Conservation (phyloP, 2,797 vertebrate genomes). For the Agapornis canus region DNA sequence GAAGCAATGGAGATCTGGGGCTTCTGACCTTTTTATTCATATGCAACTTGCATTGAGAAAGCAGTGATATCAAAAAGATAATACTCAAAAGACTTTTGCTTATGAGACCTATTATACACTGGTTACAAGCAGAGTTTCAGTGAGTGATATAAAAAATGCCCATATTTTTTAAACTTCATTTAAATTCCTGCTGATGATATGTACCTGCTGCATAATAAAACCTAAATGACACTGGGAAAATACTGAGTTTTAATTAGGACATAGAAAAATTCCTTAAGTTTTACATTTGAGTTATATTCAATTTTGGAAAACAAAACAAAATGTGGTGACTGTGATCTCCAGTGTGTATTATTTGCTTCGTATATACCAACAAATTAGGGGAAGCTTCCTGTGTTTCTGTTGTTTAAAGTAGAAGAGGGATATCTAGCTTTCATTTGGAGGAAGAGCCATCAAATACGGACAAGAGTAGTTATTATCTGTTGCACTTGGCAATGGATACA, state of each 20-base stretch:
- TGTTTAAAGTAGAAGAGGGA: not conserved
- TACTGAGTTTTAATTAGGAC: not conserved
- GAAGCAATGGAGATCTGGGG: not conserved
- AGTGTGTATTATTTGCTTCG: not conserved
- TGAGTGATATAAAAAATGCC: not conserved
- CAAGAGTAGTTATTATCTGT: not conserved
- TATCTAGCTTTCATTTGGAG: not conserved
- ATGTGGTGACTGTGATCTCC: not conserved
- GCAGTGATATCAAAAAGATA: not conserved
- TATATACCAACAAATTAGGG: not conserved
- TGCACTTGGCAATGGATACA: conserved; percentile 37
- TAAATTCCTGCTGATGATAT: not conserved
- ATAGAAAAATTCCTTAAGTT: not conserved
- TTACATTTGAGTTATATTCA: not conserved
- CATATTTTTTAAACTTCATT: not conserved
- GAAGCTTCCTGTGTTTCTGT: not conserved
- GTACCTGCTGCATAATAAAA: not conserved
- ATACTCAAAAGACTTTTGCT: not conserved
- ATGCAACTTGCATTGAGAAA: not conserved
- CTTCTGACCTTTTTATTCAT: not conserved
- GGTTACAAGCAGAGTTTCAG: not conserved
- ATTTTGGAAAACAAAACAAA: not conserved
- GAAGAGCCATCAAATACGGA: not conserved
- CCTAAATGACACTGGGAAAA: not conserved
- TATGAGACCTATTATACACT: not conserved